Evolutionary conservation across 1,140 invertebrate species (phyloP).

Genomic region (Drosophila pseudoobscura): DNA sequence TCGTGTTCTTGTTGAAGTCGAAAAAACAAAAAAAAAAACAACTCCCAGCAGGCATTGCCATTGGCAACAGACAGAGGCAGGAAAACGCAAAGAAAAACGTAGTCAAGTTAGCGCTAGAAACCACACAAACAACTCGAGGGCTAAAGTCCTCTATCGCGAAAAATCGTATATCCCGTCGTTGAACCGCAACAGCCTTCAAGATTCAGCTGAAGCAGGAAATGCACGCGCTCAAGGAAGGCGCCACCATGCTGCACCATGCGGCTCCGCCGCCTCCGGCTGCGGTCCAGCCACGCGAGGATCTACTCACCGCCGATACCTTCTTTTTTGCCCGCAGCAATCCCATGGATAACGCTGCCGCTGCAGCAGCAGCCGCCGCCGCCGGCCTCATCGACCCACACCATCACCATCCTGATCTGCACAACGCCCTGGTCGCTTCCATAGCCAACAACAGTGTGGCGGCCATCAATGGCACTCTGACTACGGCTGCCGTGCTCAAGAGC

Average conservation of each 20-base stretch:
- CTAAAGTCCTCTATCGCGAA: slow-evolving; percentile 2
- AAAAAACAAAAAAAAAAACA: slow-evolving; percentile 25
- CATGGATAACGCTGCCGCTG: slow-evolving; percentile 84
- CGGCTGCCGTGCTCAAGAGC: slow-evolving; percentile 71
- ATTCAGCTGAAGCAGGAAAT: slow-evolving; percentile 78
- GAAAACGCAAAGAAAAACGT: slow-evolving; percentile 18
- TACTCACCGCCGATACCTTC: slow-evolving; percentile 63
- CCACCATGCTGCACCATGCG: slow-evolving; percentile 76
- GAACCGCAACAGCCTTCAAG: slow-evolving; percentile 47
- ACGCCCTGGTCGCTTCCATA: slow-evolving; percentile 85
- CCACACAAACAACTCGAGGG: too few species aligned
- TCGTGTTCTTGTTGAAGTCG: slow-evolving; percentile 56
- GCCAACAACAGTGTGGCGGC: slow-evolving; percentile 80
- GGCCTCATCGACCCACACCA: slow-evolving; percentile 84
- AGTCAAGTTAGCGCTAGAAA: slow-evolving; percentile 19
- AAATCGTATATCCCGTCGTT: not conserved
- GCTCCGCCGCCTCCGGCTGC: slow-evolving; percentile 38
- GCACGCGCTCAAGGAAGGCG: slow-evolving; percentile 75
- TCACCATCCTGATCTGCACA: slow-evolving; percentile 86
- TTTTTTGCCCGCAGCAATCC: slow-evolving; percentile 84
- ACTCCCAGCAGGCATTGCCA: slow-evolving; percentile 46
- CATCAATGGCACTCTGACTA: slow-evolving; percentile 77
- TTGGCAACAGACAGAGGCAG: slow-evolving; percentile 60
- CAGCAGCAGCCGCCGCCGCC: slow-evolving; percentile 71
- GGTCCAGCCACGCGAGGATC: slow-evolving; percentile 46